Evolutionary conservation across 2,797 vertebrate species (phyloP).

Genomic region (Triplophysa yarkandensis): DNA sequence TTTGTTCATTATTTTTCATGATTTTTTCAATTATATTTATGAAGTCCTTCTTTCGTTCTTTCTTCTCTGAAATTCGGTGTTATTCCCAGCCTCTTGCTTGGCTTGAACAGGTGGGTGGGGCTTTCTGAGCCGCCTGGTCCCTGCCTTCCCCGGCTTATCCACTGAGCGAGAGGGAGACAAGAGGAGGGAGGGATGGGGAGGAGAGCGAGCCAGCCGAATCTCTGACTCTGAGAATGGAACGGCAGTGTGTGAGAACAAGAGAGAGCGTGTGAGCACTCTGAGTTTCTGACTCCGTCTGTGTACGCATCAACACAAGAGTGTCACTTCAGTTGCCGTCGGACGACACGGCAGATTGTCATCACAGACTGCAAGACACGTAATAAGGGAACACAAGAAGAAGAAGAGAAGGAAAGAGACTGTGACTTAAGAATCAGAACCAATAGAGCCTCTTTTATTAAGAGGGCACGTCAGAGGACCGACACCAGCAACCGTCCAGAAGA

Average conservation of each 20-base stretch:
- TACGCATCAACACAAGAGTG: constrained; percentile 69
- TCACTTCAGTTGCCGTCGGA: constrained; percentile 45
- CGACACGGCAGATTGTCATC: constrained; percentile 47
- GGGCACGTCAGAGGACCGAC: constrained; percentile 67
- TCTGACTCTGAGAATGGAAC: constrained; percentile 70
- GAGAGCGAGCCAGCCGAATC: constrained; percentile 51
- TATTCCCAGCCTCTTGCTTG: constrained; percentile 62
- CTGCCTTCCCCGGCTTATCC: constrained; percentile 64
- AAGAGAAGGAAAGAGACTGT: constrained; percentile 44
- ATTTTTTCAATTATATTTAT: too few species aligned
- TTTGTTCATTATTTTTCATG: too few species aligned
- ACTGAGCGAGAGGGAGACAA: constrained; percentile 64
- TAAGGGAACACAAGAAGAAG: constrained; percentile 58
- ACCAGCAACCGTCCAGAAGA: constrained; percentile 69
- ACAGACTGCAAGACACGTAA: constrained; percentile 40
- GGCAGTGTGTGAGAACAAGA: constrained; percentile 60
- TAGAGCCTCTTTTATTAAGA: constrained; percentile 65
- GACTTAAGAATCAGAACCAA: constrained; percentile 36
- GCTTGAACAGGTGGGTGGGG: constrained; percentile 67
- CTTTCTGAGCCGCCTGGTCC: constrained; percentile 55
- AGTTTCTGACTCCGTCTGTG: constrained; percentile 55
- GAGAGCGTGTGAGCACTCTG: constrained; percentile 59
- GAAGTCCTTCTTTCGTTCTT: neutral
- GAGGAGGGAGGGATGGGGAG: constrained; percentile 61
- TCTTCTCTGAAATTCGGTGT: constrained; percentile 34